phyloP scores from a whole-genome alignment of 2,113 vertebrate genomes.

The Craseonycteris thonglongyai region DNA sequence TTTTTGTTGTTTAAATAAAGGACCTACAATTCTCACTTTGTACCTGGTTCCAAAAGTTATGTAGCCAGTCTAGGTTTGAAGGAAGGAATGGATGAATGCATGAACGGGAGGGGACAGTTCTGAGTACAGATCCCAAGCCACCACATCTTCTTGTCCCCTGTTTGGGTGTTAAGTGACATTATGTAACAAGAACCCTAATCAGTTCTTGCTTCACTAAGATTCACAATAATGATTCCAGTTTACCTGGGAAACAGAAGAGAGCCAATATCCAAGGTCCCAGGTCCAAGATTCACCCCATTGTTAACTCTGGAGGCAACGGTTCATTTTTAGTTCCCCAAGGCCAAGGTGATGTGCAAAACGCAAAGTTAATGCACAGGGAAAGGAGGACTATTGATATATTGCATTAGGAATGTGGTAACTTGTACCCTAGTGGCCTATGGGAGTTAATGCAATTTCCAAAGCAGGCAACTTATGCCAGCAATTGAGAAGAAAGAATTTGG shows the following conservation, averaged over 20 bases:
- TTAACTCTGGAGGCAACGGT: background rate
- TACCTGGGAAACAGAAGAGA: constrained; percentile 11
- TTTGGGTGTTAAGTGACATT: background rate
- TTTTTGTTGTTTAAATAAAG: background rate
- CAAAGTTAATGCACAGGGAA: constrained; percentile 5
- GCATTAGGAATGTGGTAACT: background rate
- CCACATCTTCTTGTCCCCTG: background rate
- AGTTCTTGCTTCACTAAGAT: background rate
- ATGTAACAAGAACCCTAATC: background rate
- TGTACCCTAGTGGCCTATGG: background rate
- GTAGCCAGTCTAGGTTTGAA: background rate
- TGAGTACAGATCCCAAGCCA: background rate
- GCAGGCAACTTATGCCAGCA: constrained; percentile 6
- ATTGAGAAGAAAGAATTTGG: background rate
- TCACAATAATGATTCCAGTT: background rate
- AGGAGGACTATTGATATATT: constrained; percentile 28
- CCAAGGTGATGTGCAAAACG: background rate
- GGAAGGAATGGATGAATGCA: background rate
- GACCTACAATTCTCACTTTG: background rate
- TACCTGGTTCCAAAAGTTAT: background rate
- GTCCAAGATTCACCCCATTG: background rate
- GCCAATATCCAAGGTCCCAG: background rate
- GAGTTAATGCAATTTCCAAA: constrained; percentile 37
- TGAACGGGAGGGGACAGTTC: background rate
- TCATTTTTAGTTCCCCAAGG: background rate